Conservation (phyloP, 2,113 vertebrate species). For the Lipophrys pholis region DNA sequence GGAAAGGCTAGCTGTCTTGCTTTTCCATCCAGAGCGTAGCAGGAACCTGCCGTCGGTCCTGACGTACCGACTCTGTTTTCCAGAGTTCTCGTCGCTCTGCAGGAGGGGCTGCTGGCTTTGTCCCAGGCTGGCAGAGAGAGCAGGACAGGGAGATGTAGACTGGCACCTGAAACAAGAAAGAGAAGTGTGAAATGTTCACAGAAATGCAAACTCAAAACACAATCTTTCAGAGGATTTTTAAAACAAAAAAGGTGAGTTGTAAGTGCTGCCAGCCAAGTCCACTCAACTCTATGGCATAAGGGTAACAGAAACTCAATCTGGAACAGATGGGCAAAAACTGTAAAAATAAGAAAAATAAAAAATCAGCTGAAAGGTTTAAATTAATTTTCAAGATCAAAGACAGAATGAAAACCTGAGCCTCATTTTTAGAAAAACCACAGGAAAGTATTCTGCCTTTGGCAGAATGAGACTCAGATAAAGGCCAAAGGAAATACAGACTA, state of each 20-base stretch:
- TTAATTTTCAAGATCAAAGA: constrained; percentile 68
- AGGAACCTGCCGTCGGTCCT: constrained; percentile 83
- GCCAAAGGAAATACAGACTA: constrained; percentile 77
- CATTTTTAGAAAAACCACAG: constrained; percentile 66
- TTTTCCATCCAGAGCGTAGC: constrained; percentile 84
- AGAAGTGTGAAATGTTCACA: constrained; percentile 41
- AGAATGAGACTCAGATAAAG: constrained; percentile 39
- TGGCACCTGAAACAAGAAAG: constrained; percentile 88
- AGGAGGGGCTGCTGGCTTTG: constrained; percentile 84
- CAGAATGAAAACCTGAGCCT: constrained; percentile 66
- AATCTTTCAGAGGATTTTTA: too few relatives aligned
- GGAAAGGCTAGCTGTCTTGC: constrained; percentile 72
- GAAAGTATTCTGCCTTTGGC: constrained; percentile 78
- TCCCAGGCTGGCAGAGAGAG: constrained; percentile 84
- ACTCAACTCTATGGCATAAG: constrained; percentile 31
- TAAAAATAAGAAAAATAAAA: constrained; percentile 3
- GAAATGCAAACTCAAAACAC: too few relatives aligned
- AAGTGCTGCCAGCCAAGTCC: constrained; percentile 28
- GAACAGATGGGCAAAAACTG: constrained; percentile 53
- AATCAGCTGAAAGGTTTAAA: constrained; percentile 54
- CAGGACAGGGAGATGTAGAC: constrained; percentile 89
- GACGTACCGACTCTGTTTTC: constrained; percentile 80
- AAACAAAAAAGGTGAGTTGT: constrained; percentile 18
- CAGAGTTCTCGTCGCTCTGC: constrained; percentile 87
- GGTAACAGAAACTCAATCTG: constrained; percentile 44